Percentiles rank a stretch among this genome's conserved stretches.
These are phyloP conservation scores for Oreocharis arfaki DNA, from an alignment of 2,113 vertebrate genomes.

Conservation along the genomic window DNA sequence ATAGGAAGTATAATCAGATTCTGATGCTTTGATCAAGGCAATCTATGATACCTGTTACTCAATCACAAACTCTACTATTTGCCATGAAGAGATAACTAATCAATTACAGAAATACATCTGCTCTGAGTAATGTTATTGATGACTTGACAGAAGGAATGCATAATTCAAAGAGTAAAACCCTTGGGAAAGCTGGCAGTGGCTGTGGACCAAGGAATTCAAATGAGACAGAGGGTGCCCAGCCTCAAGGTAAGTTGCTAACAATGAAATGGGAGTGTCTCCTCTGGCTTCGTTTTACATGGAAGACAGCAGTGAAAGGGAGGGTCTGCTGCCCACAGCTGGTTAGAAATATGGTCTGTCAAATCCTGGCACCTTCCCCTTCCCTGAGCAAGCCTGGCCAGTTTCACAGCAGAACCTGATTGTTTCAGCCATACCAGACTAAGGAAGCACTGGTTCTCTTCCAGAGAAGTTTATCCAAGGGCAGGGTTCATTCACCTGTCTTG, in stretches of 20 bases:
- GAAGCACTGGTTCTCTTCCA: background rate
- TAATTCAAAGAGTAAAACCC: constrained; percentile 2
- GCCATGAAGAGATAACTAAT: constrained; percentile 60
- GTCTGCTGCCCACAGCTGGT: background rate
- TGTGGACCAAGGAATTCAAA: background rate
- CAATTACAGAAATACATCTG: constrained; percentile 71
- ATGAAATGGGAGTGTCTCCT: background rate
- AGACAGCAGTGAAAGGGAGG: background rate
- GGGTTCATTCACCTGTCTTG: background rate
- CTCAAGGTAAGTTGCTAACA: background rate
- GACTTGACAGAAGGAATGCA: constrained; percentile 20
- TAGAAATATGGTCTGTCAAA: background rate
- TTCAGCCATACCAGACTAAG: background rate
- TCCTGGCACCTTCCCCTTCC: background rate
- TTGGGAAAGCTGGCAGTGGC: background rate
- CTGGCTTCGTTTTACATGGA: background rate
- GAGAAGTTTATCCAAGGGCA: background rate
- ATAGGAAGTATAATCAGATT: constrained; percentile 68
- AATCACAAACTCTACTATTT: constrained; percentile 44
- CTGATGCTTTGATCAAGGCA: constrained; percentile 59
- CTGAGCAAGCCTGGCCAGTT: background rate
- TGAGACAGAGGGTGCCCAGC: background rate
- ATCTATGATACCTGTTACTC: constrained; percentile 44
- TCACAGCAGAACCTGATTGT: background rate
- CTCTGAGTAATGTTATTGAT: constrained; percentile 63